Base-by-base conservation (phyloP, 2,797 vertebrate species). In the Melanotaenia trifasciata region DNA sequence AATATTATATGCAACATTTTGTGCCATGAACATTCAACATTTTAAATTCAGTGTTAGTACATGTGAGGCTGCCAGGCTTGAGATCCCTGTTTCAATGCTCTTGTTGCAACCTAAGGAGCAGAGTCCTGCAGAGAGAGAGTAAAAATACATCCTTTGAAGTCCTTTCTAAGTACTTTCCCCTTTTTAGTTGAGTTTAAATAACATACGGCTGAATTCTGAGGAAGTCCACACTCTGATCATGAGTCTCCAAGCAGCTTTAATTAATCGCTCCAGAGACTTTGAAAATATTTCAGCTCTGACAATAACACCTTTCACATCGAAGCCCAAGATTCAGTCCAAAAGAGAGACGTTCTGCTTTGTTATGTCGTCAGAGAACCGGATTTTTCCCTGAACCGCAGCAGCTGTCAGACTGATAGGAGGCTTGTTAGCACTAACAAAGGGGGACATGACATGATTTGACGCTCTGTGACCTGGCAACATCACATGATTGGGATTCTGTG, bases 361-460 rank as follows among this genome's bases (percentile, higher is more conserved):
- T 69, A 63, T 60, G 72, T 71, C 62, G 83, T 87, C 76, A 82
- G 38, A 74, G 59, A 33, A 62, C 50, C 53, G 74, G 64, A 9
- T 78, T 47, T 59, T 53, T 64, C 54, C 51, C 53, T 9, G 43
- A 61, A 45, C 43, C 45, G 1, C 8, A 28, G 35, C 51, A 33
- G 28, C 56, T 47, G 69, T 73, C 67, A 14, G n/a, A 16, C 28
- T 10, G 0, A 62, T 7, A 13, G 56, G 71, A 33, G 11, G 73
- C 82, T 89, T 64, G 69, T 91, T 91, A 85, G 78, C 63, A 0
- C 62, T 78, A 81, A 87, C 59, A 61, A 86, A 76, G 71, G 60
- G 20, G 69, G 76, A 81, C 64, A 57, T 56, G 35, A 73, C 74
- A 79, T 73, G 51, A 58, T 82, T 56, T 63, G 58, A 74, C 73